A percentile compares a stretch with the other conserved stretches of the same genome.
Evolutionary conservation across 2,888 invertebrate species (phyloP).

Genomic region (Stomorhina lunata): DNA sequence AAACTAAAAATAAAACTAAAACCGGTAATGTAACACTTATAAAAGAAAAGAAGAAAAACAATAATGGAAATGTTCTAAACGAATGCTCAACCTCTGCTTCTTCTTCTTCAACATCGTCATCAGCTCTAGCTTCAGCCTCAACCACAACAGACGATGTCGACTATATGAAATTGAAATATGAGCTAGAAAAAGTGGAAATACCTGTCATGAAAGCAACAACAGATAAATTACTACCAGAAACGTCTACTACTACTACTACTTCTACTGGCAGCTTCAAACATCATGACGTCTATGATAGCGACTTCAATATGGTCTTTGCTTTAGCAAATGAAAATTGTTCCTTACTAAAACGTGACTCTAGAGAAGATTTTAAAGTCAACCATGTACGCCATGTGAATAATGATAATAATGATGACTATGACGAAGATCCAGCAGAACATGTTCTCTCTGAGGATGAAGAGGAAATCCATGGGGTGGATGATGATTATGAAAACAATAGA

Average conservation of each 20-base stretch:
- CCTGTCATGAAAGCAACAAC: slow-evolving; percentile 45
- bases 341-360: slow-evolving; percentile 57
- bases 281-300: slow-evolving; percentile 30
- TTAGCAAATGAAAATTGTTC: slow-evolving; percentile 51
- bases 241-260: slow-evolving; percentile 1
- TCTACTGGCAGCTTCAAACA: slow-evolving; percentile 21
- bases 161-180: slow-evolving; percentile 46
- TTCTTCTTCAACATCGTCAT: slow-evolving; percentile 20
- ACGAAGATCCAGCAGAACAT: slow-evolving; percentile 39
- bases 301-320: slow-evolving; percentile 16
- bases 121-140: slow-evolving; percentile 11
- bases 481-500: slow-evolving; percentile 48
- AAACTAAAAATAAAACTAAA: slow-evolving; percentile 62
- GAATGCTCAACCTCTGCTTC: slow-evolving; percentile 46
- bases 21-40: slow-evolving; percentile 56
- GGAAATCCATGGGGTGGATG: slow-evolving; percentile 22
- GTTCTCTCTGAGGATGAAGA: slow-evolving; percentile 24
- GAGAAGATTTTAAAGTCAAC: slow-evolving; percentile 61
- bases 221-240: slow-evolving; percentile 50
- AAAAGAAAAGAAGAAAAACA: slow-evolving; percentile 41
- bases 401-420: slow-evolving; percentile 27
- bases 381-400: slow-evolving; percentile 49
- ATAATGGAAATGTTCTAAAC: slow-evolving; percentile 57
- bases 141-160: slow-evolving; percentile 21
- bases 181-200: slow-evolving; percentile 65